Conservation (phyloP, 2,888 invertebrate species). For the Polydrusus pterygomalis region DNA sequence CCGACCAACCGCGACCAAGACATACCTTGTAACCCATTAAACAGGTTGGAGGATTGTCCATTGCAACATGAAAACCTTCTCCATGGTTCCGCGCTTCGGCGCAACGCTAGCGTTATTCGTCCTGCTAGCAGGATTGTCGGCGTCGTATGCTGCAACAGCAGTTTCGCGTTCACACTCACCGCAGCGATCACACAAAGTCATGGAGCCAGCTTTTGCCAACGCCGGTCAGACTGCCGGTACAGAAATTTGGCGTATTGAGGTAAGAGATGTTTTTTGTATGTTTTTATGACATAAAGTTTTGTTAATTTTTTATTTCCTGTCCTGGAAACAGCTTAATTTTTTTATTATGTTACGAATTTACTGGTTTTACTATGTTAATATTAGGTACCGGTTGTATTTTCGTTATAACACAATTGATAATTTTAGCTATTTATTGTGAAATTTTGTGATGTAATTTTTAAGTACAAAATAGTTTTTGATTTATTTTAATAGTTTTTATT, state of each 20-base stretch:
- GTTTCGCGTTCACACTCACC: constrained; percentile 46
- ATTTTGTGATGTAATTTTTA: too few species aligned
- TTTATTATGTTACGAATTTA: too few species aligned
- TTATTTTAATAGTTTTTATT: too few species aligned
- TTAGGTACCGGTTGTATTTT: too few species aligned
- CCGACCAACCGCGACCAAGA: constrained; percentile 18
- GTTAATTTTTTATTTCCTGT: background rate
- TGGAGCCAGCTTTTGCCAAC: constrained; percentile 81
- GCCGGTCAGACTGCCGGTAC: constrained; percentile 82
- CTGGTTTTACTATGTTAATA: too few species aligned
- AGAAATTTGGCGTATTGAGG: constrained; percentile 89
- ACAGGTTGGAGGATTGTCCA: constrained; percentile 1
- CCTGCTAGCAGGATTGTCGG: constrained; percentile 28
- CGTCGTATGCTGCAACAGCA: constrained; percentile 31
- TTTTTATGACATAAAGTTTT: constrained; percentile 17
- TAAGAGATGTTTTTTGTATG: constrained; percentile 4
- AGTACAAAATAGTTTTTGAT: too few species aligned
- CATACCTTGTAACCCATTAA: background rate
- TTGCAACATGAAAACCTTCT: constrained; percentile 5
- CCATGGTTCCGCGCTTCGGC: constrained; percentile 22
- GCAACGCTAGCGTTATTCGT: constrained; percentile 33
- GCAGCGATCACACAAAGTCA: constrained; percentile 56
- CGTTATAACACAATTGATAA: too few species aligned
- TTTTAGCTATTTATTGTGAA: too few species aligned
- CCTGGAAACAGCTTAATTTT: too few species aligned